Conservation (phyloP, 2,888 invertebrate genomes). For the Ectropis crepuscularia region DNA sequence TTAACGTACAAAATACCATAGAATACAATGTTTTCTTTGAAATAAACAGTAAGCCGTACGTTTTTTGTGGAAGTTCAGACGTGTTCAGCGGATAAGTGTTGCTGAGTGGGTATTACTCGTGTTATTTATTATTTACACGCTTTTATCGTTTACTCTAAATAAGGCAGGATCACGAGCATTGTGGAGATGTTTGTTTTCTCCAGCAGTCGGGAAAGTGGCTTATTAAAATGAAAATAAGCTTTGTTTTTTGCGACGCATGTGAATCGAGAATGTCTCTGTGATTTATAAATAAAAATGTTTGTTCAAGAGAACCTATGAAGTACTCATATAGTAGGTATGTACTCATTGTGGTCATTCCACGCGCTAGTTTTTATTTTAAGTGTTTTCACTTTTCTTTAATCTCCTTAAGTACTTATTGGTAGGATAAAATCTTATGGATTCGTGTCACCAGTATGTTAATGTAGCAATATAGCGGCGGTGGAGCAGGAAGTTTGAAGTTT, state of each 20-base stretch:
- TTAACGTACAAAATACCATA: slow-evolving; percentile 45
- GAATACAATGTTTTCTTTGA: slow-evolving; percentile 44
- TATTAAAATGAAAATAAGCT: slow-evolving; percentile 6
- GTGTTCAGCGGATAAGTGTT: slow-evolving; percentile 43
- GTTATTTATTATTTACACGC: slow-evolving; percentile 44
- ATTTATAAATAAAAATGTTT: too few relatives aligned
- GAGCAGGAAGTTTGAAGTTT: not conserved
- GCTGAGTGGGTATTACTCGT: slow-evolving; percentile 48
- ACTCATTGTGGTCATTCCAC: too few relatives aligned
- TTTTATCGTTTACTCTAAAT: slow-evolving; percentile 36
- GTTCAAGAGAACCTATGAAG: too few relatives aligned
- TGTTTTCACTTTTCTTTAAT: too few relatives aligned
- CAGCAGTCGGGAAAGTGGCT: slow-evolving; percentile 5
- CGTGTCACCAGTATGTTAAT: too few relatives aligned
- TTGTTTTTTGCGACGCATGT: not conserved
- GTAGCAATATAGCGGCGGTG: too few relatives aligned
- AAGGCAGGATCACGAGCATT: slow-evolving; percentile 23
- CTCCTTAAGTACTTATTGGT: too few relatives aligned
- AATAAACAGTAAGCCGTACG: slow-evolving; percentile 55
- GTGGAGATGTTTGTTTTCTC: slow-evolving; percentile 7
- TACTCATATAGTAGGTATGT: too few relatives aligned
- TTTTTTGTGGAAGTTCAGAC: slow-evolving; percentile 40
- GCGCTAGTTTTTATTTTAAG: too few relatives aligned
- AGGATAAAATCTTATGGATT: too few relatives aligned
- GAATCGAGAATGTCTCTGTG: too few relatives aligned